A percentile compares a stretch with the other conserved stretches of the same genome.
These are phyloP conservation scores for Epiblema foenella DNA, from an alignment of 2,888 invertebrate genomes.

Conservation along the genomic window DNA sequence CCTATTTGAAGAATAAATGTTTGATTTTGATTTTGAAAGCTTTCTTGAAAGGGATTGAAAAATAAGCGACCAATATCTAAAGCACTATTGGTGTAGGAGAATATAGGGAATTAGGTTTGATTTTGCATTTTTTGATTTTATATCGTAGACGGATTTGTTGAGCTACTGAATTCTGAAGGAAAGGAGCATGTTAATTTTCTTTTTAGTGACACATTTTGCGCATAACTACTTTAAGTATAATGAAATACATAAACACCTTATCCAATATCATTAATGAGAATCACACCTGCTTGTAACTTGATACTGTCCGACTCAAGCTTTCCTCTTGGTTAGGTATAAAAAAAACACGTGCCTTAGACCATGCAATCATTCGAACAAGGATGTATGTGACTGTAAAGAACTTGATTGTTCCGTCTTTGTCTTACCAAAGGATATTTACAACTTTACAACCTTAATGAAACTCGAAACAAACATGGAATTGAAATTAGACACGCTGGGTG, in stretches of 20 bases:
- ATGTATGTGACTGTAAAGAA: neutral
- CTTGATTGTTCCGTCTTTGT: neutral
- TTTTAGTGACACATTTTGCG: too few relatives aligned
- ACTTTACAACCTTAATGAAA: slow-evolving; percentile 11
- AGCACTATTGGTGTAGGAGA: too few relatives aligned
- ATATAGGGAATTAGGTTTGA: too few relatives aligned
- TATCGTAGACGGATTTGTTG: too few relatives aligned
- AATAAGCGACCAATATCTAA: too few relatives aligned
- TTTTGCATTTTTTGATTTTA: too few relatives aligned
- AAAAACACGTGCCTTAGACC: slow-evolving; percentile 36
- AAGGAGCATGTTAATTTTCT: too few relatives aligned
- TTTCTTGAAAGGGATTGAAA: too few relatives aligned
- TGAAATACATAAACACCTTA: slow-evolving; percentile 40
- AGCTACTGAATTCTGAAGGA: too few relatives aligned
- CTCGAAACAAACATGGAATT: slow-evolving; percentile 36
- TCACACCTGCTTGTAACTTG: slow-evolving; percentile 49
- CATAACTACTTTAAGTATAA: slow-evolving; percentile 26
- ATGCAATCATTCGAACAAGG: slow-evolving; percentile 11
- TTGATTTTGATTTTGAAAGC: too few relatives aligned
- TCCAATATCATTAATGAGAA: slow-evolving; percentile 45
- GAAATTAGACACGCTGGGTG: slow-evolving; percentile 68
- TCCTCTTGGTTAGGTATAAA: slow-evolving; percentile 42
- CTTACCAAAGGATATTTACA: neutral
- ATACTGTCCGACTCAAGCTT: slow-evolving; percentile 36
- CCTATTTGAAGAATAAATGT: too few relatives aligned